Conservation (phyloP, 2,113 vertebrate species). For the Labeo catla region DNA sequence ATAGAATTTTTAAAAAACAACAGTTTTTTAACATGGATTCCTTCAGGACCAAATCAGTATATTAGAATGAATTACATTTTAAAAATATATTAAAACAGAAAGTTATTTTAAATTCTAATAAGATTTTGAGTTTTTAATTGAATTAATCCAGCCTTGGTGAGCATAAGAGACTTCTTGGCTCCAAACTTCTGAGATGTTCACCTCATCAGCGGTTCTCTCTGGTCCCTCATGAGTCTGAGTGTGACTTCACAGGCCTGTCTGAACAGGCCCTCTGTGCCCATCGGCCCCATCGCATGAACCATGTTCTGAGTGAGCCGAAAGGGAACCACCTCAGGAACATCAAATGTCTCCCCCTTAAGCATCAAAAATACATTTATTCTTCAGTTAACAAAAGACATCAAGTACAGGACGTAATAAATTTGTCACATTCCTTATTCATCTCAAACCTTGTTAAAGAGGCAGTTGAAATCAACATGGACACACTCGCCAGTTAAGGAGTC, state of each 20-base stretch:
- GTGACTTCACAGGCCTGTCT: conserved; percentile 97
- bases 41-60: no score
- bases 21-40: no score
- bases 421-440: neutral
- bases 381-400: neutral
- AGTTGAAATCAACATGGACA: conserved; percentile 98
- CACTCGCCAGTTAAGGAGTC: conserved; percentile 96
- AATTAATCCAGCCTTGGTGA: no score
- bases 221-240: conserved; percentile 91
- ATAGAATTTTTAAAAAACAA: neutral
- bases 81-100: no score
- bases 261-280: conserved; percentile 97
- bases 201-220: conserved; percentile 96
- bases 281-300: conserved; percentile 97
- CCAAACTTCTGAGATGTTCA: conserved; percentile 58
- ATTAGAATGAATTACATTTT: no score
- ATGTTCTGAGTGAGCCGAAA: conserved; percentile 98
- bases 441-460: conserved; percentile 96
- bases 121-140: no score
- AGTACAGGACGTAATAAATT: neutral
- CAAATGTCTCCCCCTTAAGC: conserved; percentile 94
- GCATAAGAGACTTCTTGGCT: no score
- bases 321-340: conserved; percentile 96
- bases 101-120: no score
- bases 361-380: neutral